phyloP scores from a whole-genome alignment of 2,113 vertebrate genomes.

The Rhabdornis inornatus region DNA sequence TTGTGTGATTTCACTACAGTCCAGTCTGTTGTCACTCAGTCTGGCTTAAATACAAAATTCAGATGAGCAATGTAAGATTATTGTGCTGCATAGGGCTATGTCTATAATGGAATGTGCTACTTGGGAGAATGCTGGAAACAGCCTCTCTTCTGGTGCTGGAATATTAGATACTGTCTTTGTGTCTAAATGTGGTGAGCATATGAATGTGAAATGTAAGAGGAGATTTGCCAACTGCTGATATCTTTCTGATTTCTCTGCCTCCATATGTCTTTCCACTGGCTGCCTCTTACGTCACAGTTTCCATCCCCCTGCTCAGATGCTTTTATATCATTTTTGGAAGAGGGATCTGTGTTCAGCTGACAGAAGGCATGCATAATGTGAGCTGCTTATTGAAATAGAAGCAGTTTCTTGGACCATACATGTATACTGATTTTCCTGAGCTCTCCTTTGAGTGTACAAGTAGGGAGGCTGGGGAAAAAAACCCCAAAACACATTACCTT shows the following conservation, averaged over 20 bases:
- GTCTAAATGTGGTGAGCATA: neutral
- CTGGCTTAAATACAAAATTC: neutral
- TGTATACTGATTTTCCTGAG: neutral
- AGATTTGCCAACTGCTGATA: constrained; percentile 8
- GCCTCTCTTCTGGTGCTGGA: neutral
- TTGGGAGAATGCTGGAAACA: neutral
- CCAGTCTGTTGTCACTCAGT: neutral
- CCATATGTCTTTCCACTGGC: constrained; percentile 35
- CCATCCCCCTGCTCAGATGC: constrained; percentile 28
- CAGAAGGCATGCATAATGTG: constrained; percentile 27
- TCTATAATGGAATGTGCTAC: neutral
- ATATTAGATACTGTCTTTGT: neutral
- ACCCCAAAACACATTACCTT: neutral
- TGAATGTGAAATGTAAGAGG: neutral
- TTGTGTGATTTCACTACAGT: neutral
- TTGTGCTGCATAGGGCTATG: neutral
- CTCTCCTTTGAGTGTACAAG: neutral
- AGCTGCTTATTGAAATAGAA: constrained; percentile 34
- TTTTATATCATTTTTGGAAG: constrained; percentile 21
- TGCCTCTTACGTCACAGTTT: neutral
- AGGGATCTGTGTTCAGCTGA: neutral
- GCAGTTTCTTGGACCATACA: neutral
- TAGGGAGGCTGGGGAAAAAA: neutral
- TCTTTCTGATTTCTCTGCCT: constrained; percentile 6
- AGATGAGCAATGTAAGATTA: neutral